Percentiles rank a stretch among this genome's conserved stretches.
Evolutionary conservation across 1,140 invertebrate species (phyloP).

Genomic region (Venturia canescens): DNA sequence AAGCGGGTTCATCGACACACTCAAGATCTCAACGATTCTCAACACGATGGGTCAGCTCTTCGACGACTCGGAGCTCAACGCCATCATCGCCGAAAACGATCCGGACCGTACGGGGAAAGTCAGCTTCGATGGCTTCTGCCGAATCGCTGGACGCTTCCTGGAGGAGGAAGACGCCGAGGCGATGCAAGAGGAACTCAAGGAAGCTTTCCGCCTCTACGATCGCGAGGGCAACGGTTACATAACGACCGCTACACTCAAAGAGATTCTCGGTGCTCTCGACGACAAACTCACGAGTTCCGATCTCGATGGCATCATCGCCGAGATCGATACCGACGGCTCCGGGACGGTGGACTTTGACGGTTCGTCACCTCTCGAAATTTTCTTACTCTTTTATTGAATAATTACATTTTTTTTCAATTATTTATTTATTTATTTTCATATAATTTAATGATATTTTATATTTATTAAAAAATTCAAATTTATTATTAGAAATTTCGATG

Average conservation of each 20-base stretch:
- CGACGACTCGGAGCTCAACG: constrained; percentile 90
- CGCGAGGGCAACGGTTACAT: constrained; percentile 95
- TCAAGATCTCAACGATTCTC: constrained; percentile 93
- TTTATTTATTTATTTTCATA: too few species aligned
- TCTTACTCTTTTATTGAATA: too few species aligned
- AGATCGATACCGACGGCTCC: constrained; percentile 96
- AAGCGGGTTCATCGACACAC: constrained; percentile 91
- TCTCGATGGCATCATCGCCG: constrained; percentile 93
- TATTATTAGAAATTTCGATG: too few species aligned
- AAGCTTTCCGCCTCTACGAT: constrained; percentile 92
- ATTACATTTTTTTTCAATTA: not conserved
- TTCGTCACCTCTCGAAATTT: too few species aligned
- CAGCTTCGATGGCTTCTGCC: constrained; percentile 95
- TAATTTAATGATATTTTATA: too few species aligned
- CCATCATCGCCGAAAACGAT: constrained; percentile 90
- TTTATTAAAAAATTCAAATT: too few species aligned
- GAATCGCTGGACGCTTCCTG: constrained; percentile 92
- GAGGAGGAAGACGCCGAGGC: constrained; percentile 94
- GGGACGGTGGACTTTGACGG: constrained; percentile 94
- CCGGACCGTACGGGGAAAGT: constrained; percentile 91
- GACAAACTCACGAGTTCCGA: constrained; percentile 91
- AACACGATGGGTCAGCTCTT: constrained; percentile 96
- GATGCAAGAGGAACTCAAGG: constrained; percentile 95
- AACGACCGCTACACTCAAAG: constrained; percentile 92
- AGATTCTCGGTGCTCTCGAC: constrained; percentile 93